Base-by-base conservation (phyloP, 1,140 invertebrate genomes). In the Papilio polytes region DNA sequence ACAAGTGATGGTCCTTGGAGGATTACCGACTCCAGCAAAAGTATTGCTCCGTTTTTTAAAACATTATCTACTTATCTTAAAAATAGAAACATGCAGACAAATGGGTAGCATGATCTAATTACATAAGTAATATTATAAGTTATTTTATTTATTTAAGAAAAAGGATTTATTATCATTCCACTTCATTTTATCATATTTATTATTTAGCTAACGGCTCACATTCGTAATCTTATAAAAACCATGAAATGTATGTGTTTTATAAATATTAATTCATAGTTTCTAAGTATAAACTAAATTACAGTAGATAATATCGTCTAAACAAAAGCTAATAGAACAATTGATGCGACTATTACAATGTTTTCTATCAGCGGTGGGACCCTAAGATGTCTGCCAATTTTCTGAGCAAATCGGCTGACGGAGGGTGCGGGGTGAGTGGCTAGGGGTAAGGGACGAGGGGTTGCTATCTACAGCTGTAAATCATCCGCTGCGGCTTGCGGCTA, bases 401-500 rank as follows among this genome's bases (percentile, higher is more conserved):
- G 26, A 70, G 63, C 63, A 31, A 31, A 31, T 56, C n/a, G 53
- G 53, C 53, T 56, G 53, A n/a, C 53, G 53, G 18, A 15, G 53
- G 53, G 53, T 56, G 18, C 18, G 53, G 8, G 53, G 13, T 56
- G 18, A 18, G 53, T 18, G 53, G 53, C n/a, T 4, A 0, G 53
- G 18, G 53, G 53, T 18, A 18, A 56, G 53, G 18, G 53, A 18
- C 18, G 31, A 73, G 72, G 72, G 72, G 15, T 4, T 18, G 72
- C 36, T 73, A 73, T 73, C 72, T 73, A 20, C 72, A 20, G 74
- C 22, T 51, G 74, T 51, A 76, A 76, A 22, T 76, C 46, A 76
- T 76, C 74, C n/a, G 74, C 20, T 46, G 74, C 22, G 74, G 46
- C 74, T 26, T 51, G 46, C 74, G 74, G 74, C 74, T 76, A 76